phyloP scores from a whole-genome alignment of 1,140 invertebrate species.

The Heterodera schachtii region DNA sequence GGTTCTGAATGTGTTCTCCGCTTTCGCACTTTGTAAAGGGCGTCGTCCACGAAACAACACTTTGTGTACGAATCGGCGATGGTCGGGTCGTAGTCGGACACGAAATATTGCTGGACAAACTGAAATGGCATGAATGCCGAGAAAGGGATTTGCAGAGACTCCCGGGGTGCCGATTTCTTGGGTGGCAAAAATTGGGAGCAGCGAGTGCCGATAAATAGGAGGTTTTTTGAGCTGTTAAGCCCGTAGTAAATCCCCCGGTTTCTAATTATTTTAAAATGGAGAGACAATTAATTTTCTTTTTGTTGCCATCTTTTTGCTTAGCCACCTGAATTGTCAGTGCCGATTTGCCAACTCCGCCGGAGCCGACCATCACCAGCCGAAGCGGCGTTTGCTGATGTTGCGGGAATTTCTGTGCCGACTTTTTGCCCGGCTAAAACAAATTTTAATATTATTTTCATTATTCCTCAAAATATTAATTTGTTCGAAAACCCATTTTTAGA shows the following conservation, averaged over 20 bases:
- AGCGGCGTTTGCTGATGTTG: constrained; percentile 5
- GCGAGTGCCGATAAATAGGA: too few relatives aligned
- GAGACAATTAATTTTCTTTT: background rate
- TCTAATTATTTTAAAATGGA: background rate
- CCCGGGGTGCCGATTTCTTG: too few relatives aligned
- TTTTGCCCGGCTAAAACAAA: background rate
- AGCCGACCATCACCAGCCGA: constrained; percentile 24
- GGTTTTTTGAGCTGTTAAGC: too few relatives aligned
- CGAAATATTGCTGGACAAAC: constrained; percentile 71
- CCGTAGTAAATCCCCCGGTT: too few relatives aligned
- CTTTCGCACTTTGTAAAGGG: constrained; percentile 52
- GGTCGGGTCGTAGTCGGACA: constrained; percentile 85
- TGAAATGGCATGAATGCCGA: background rate
- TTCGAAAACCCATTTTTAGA: too few relatives aligned
- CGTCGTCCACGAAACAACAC: constrained; percentile 69
- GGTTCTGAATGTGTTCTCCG: too few relatives aligned
- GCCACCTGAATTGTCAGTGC: constrained; percentile 23
- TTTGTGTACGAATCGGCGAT: constrained; percentile 82
- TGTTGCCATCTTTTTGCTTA: too few relatives aligned
- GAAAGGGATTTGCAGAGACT: too few relatives aligned
- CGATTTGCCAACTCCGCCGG: constrained; percentile 28
- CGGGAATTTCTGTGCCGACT: background rate
- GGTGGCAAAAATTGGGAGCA: too few relatives aligned
- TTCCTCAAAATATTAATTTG: too few relatives aligned
- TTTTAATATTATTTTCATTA: background rate